Evolutionary conservation across 2,797 vertebrate genomes (phyloP).

Genomic region (Ciconia nigra): DNA sequence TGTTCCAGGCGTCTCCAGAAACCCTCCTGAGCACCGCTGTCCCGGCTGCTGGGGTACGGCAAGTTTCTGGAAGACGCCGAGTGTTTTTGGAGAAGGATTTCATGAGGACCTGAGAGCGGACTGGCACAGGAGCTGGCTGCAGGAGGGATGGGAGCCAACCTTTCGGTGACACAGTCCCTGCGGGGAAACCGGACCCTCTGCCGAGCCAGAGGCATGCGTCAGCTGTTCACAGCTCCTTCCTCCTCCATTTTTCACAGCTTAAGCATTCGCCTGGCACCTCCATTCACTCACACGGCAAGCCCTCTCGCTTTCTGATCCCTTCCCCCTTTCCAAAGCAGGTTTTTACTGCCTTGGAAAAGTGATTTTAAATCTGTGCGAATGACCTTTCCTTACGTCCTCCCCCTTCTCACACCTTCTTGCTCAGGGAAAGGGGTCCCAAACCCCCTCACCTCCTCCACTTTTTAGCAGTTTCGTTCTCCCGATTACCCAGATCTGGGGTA

Average conservation of each 20-base stretch:
- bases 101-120: fast-evolving
- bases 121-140: not conserved
- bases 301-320: not conserved
- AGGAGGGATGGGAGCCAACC: not conserved
- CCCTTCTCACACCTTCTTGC: not conserved
- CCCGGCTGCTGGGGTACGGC: fast-evolving
- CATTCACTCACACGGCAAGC: not conserved
- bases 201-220: not conserved
- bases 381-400: not conserved
- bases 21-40: not conserved
- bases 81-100: not conserved
- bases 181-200: not conserved
- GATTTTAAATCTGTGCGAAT: fast-evolving
- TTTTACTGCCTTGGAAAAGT: not conserved
- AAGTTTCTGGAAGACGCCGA: fast-evolving
- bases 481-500: fast-evolving
- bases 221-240: slow-evolving; percentile 35
- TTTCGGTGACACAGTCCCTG: fast-evolving
- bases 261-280: not conserved
- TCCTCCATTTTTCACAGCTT: slow-evolving; percentile 42
- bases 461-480: fast-evolving
- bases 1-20: not conserved
- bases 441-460: not conserved
- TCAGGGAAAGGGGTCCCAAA: not conserved
- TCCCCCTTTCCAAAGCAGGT: not conserved